A percentile compares a stretch with the other conserved stretches of the same genome.
phyloP scores from a whole-genome alignment of 2,888 invertebrate species.

The Drosophila suboccidentalis region DNA sequence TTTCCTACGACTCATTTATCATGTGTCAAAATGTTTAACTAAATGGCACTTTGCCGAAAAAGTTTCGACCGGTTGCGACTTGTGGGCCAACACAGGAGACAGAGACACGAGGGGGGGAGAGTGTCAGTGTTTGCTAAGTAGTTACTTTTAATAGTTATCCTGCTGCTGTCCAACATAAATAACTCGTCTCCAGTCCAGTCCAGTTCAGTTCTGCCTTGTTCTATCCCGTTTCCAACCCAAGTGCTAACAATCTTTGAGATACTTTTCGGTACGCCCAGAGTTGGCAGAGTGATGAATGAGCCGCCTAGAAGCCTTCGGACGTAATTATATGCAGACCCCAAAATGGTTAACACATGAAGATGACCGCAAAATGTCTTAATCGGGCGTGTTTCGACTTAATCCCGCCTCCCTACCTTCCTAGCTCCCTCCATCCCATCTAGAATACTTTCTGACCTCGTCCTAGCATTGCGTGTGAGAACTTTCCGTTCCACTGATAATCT shows the following conservation, averaged over 20 bases:
- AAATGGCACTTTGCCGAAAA: slow-evolving; percentile 81
- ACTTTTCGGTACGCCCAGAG: slow-evolving; percentile 52
- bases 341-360: slow-evolving; percentile 47
- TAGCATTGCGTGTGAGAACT: slow-evolving; percentile 3
- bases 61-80: slow-evolving; percentile 39
- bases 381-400: slow-evolving; percentile 32
- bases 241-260: slow-evolving; percentile 78
- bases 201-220: slow-evolving; percentile 18
- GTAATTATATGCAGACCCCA: slow-evolving; percentile 72
- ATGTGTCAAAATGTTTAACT: slow-evolving; percentile 82
- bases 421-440: neutral
- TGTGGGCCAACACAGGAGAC: neutral
- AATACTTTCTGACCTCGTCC: neutral
- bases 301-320: slow-evolving; percentile 36
- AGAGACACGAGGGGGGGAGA: neutral
- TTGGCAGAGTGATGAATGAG: slow-evolving; percentile 56
- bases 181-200: slow-evolving; percentile 50
- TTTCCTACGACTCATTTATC: slow-evolving; percentile 75
- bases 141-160: slow-evolving; percentile 79
- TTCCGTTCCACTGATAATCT: slow-evolving; percentile 19
- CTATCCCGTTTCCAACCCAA: slow-evolving; percentile 33
- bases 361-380: slow-evolving; percentile 75
- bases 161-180: slow-evolving; percentile 68
- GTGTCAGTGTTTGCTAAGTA: slow-evolving; percentile 75
- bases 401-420: neutral